These are phyloP conservation scores for Eira barbara DNA, from an alignment of 2,113 vertebrate genomes.

Conservation along the genomic window DNA sequence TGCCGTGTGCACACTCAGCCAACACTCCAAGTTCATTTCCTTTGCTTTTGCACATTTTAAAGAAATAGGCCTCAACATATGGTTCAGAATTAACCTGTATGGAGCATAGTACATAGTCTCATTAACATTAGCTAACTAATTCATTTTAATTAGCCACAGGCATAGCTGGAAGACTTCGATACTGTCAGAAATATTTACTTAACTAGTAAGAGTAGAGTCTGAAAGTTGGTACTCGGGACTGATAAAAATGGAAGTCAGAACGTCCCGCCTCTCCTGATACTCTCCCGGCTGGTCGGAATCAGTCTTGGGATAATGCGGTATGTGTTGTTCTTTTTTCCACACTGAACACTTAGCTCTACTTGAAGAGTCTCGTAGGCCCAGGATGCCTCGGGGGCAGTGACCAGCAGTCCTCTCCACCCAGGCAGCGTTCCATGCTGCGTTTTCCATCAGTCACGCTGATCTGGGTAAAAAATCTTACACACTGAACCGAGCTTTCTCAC, in stretches of 20 bases:
- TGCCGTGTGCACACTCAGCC: neutral
- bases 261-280: neutral
- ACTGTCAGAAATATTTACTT: neutral
- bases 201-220: neutral
- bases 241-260: neutral
- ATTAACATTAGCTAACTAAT: neutral
- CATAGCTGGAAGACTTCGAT: neutral
- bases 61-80: neutral
- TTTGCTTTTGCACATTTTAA: neutral
- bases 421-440: too few relatives aligned
- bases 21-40: neutral
- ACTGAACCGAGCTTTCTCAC: neutral
- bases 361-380: neutral
- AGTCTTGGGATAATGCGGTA: neutral
- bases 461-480: neutral
- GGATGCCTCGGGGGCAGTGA: neutral
- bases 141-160: neutral
- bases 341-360: neutral
- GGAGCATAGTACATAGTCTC: neutral
- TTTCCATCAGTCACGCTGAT: neutral
- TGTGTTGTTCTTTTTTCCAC: neutral
- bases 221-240: neutral
- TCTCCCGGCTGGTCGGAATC: neutral
- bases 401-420: rapidly evolving
- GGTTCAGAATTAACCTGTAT: neutral